Percentiles rank a stretch among this genome's conserved stretches.
These are phyloP conservation scores for Huso huso DNA, from an alignment of 2,797 vertebrate species.

Conservation along the genomic window DNA sequence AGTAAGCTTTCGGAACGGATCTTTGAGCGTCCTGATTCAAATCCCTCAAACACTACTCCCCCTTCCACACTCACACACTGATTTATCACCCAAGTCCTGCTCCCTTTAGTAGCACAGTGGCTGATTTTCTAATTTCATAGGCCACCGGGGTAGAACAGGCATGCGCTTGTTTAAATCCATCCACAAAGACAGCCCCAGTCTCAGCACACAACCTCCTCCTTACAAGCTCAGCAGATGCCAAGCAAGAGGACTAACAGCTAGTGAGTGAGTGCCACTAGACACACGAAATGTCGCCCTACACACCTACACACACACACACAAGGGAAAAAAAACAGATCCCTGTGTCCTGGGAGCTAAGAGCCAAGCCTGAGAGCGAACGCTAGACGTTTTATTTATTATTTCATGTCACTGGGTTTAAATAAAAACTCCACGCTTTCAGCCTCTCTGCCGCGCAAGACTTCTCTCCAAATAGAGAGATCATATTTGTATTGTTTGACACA, in stretches of 20 bases:
- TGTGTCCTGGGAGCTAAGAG: constrained; percentile 27
- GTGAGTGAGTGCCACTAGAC: constrained; percentile 30
- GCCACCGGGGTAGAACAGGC: constrained; percentile 9
- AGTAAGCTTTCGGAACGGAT: constrained; percentile 30
- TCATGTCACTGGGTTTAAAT: constrained; percentile 37
- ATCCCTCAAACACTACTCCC: constrained; percentile 36
- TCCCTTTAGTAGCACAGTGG: constrained; percentile 11
- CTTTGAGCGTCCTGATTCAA: constrained; percentile 40
- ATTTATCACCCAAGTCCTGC: constrained; percentile 20
- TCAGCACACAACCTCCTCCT: constrained; percentile 36
- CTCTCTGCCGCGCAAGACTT: constrained; percentile 26
- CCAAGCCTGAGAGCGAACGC: constrained; percentile 25
- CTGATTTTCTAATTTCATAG: constrained; percentile 10
- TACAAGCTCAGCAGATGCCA: constrained; percentile 49
- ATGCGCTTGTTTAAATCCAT: constrained; percentile 5
- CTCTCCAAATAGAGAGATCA: constrained; percentile 48
- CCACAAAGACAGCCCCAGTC: constrained; percentile 42
- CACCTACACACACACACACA: constrained; percentile 27
- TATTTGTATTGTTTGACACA: constrained; percentile 48
- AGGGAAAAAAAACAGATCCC: constrained; percentile 42
- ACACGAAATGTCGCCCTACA: constrained; percentile 20
- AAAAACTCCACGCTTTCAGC: constrained; percentile 23
- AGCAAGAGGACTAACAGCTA: constrained; percentile 20
- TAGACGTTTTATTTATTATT: constrained; percentile 43
- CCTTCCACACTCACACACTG: constrained; percentile 46